Percentiles rank a stretch among this genome's conserved stretches.
Conservation (phyloP, 2,888 invertebrate species). For the Epirrhoe alternata region DNA sequence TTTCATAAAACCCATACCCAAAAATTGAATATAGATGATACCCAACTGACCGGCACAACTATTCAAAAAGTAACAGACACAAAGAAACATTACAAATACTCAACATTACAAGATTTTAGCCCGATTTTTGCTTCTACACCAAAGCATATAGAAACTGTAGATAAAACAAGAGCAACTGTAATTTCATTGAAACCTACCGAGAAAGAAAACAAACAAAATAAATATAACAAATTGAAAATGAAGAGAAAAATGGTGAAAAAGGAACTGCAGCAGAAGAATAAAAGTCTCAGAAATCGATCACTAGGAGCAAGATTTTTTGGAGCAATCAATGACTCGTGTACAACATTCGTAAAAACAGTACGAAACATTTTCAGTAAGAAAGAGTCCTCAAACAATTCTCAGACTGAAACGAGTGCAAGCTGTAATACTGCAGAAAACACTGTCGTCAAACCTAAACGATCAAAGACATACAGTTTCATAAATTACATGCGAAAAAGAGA, state of each 20-base stretch:
- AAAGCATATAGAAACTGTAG: slow-evolving; percentile 40
- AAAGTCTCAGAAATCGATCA: slow-evolving; percentile 51
- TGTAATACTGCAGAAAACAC: slow-evolving; percentile 8
- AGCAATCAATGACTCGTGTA: slow-evolving; percentile 71
- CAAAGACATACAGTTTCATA: slow-evolving; percentile 66
- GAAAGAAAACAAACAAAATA: slow-evolving; percentile 19
- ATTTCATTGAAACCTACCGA: slow-evolving; percentile 15
- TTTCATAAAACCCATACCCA: slow-evolving; percentile 15
- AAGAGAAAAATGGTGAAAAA: slow-evolving; percentile 31
- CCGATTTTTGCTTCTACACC: slow-evolving; percentile 66
- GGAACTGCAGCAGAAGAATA: slow-evolving; percentile 29
- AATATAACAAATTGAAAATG: slow-evolving; percentile 23
- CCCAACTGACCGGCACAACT: slow-evolving; percentile 8
- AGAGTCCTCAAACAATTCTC: slow-evolving; percentile 11
- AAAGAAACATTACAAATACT: slow-evolving; percentile 20
- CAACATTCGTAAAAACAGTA: slow-evolving; percentile 66
- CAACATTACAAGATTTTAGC: slow-evolving; percentile 50
- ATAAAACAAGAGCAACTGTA: slow-evolving; percentile 16
- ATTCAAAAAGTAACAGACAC: slow-evolving; percentile 14
- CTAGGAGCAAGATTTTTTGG: slow-evolving; percentile 63
- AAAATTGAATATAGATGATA: slow-evolving; percentile 11
- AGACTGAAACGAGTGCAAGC: background rate
- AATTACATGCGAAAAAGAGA: slow-evolving; percentile 70
- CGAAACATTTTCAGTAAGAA: slow-evolving; percentile 62
- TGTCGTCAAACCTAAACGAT: slow-evolving; percentile 22